Base-by-base conservation (phyloP, 2,797 vertebrate genomes). In the Cyprinodon diabolis region DNA sequence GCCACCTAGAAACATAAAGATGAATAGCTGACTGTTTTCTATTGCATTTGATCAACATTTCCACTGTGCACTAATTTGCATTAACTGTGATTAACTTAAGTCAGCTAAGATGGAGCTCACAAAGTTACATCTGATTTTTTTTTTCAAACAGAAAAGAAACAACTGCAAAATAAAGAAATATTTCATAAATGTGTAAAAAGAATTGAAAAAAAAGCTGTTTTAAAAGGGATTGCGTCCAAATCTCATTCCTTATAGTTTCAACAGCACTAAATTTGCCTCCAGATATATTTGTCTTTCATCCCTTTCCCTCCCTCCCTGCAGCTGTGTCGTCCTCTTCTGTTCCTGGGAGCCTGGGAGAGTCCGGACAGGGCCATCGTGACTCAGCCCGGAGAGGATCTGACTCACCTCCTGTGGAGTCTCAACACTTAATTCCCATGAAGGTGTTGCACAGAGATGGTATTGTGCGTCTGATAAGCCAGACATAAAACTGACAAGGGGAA, bases 331-430 rank as follows among this genome's bases (percentile, higher is more conserved):
- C 49, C 47, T 68, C 43, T 62, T 21, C 30, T 25, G 13, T 68
- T 66, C 69, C 68, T 66, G 71, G 68, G 69, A 67, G 55, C 45
- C 66, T 54, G 71, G 48, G 52, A 80, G 21, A 65, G 62, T 72
- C 63, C 8, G 4, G 49, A 69, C 25, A 15, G 77, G 56, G 14
- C 1, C 11, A 11, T 63, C 25, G 37, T 87, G 90, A 90, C 52
- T 91, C 86, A 91, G 70, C 66, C 58, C 49, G 62, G 14, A 74
- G 43, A 76, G 81, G 76, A 76, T 80, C 80, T 92, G 90, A 93
- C 75, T 92, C 90, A 91, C 21, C 71, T 62, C 76, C 60, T 56
- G 40, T 17, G 55, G 43, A 85, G 82, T 80, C 81, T 68, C 82
- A 84, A 87, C 84, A 56, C 52, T 79, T 77, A 70, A 54, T 73